A percentile compares a stretch with the other conserved stretches of the same genome.
These are phyloP conservation scores for Smittia aterrima DNA, from an alignment of 2,888 invertebrate genomes.

Conservation along the genomic window DNA sequence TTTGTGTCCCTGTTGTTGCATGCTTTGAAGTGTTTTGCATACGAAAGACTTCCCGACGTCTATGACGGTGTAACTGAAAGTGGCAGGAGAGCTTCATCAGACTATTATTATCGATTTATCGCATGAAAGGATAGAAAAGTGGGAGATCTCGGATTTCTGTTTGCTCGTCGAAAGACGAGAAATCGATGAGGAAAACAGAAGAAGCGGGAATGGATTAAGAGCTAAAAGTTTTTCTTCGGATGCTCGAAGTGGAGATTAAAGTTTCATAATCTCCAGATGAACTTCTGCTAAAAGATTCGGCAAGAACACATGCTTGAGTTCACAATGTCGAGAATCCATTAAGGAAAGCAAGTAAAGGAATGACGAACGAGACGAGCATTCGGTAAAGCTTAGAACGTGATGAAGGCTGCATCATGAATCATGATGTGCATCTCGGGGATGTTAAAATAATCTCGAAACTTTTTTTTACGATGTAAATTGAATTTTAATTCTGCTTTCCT, in stretches of 20 bases:
- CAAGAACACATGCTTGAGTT: background rate
- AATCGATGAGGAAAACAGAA: no score
- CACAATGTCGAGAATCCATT: background rate
- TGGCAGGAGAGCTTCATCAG: conserved; percentile 25
- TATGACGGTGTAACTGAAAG: background rate
- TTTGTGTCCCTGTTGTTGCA: background rate
- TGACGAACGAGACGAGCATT: conserved; percentile 2
- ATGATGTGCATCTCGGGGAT: no score
- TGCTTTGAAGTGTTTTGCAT: background rate
- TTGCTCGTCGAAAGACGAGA: background rate
- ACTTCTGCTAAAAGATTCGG: background rate
- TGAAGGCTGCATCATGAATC: background rate
- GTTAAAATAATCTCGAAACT: no score
- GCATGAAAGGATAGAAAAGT: conserved; percentile 18
- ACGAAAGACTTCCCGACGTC: background rate
- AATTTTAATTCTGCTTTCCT: background rate
- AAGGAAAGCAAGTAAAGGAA: background rate
- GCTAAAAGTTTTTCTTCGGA: no score
- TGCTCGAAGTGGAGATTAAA: background rate
- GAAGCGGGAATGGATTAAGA: no score
- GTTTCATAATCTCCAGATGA: background rate
- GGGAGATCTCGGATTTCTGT: background rate
- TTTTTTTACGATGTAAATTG: background rate
- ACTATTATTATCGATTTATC: conserved; percentile 41
- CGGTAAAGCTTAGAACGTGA: background rate